These are phyloP conservation scores for Macquaria australasica DNA, from an alignment of 2,113 vertebrate genomes.

Conservation along the genomic window DNA sequence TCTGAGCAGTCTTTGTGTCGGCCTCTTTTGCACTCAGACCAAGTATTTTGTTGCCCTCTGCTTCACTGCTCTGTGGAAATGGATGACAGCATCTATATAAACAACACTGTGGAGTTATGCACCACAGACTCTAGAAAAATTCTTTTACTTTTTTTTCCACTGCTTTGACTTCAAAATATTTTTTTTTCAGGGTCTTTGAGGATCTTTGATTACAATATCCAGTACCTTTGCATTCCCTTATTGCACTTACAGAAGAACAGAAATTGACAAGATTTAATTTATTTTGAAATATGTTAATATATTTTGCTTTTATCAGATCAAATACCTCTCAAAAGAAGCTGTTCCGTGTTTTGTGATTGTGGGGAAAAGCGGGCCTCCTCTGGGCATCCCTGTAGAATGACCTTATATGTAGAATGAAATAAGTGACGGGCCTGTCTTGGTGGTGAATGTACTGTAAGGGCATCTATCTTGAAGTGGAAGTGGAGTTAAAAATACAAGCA, in stretches of 20 bases:
- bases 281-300: background rate
- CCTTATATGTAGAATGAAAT: background rate
- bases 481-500: slow-evolving; percentile 30
- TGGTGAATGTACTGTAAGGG: background rate
- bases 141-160: background rate
- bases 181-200: slow-evolving; percentile 6
- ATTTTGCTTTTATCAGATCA: background rate
- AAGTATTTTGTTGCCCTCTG: slow-evolving; percentile 52
- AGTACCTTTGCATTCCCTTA: background rate
- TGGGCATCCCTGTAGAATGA: background rate
- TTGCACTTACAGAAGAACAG: background rate
- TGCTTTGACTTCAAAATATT: slow-evolving; percentile 8
- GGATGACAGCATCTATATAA: slow-evolving; percentile 66
- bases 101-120: slow-evolving; percentile 55
- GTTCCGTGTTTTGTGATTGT: background rate
- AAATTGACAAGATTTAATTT: background rate
- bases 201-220: slow-evolving; percentile 1
- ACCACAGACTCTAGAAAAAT: slow-evolving; percentile 36
- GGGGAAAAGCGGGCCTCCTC: background rate
- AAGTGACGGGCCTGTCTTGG: background rate
- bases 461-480: slow-evolving; percentile 6
- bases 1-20: slow-evolving; percentile 32
- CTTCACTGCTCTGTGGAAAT: slow-evolving; percentile 57
- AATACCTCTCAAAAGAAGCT: background rate
- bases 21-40: slow-evolving; percentile 47